Base-by-base conservation (phyloP, 1,140 invertebrate species). In the Limonius californicus region DNA sequence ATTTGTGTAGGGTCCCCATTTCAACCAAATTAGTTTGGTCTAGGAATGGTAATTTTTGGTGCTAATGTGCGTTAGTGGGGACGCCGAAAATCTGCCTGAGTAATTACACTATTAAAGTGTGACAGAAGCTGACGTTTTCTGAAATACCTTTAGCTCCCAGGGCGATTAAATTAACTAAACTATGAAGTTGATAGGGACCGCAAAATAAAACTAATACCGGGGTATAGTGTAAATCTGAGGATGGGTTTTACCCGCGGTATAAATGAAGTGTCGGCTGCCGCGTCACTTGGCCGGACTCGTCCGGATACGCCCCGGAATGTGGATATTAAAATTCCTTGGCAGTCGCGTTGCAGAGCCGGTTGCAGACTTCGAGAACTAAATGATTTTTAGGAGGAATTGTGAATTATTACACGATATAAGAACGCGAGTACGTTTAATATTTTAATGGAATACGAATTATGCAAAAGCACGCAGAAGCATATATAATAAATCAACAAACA, bases 281-380 rank as follows among this genome's bases (percentile, higher is more conserved):
- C 43, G 43, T 50, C 58, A 32, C 43, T 47, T 12, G 27, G 43
- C 45, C 47, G 12, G 14, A 18, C 58, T 60, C 21, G 58, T 15
- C 27, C 27, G 15, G 47, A 60, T 54, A 60, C 47, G 39, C 58
- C 53, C 11, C 53, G 47, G 66, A 68, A 68, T 68, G 66, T 68
- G 63, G 66, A 68, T 68, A 68, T 68, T 68, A 68, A 65, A 68
- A 68, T 68, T 68, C 66, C 60, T 68, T 20, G 16, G 59, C 60
- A 55, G 57, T 68, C 59, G 50, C 61, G 27, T 21, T 56, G 50
- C 30, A 35, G 59, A 62, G 47, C 57, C 43, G 58, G 45, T 30
- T 54, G 54, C 57, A 59, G 63, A 23, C 56, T 59, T 57, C 60
- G 53, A 62, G 60, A 39, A 61, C 66, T 68, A 68, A 68, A 68